These are phyloP conservation scores for Syritta pipiens DNA, from an alignment of 2,888 invertebrate genomes.

Conservation along the genomic window DNA sequence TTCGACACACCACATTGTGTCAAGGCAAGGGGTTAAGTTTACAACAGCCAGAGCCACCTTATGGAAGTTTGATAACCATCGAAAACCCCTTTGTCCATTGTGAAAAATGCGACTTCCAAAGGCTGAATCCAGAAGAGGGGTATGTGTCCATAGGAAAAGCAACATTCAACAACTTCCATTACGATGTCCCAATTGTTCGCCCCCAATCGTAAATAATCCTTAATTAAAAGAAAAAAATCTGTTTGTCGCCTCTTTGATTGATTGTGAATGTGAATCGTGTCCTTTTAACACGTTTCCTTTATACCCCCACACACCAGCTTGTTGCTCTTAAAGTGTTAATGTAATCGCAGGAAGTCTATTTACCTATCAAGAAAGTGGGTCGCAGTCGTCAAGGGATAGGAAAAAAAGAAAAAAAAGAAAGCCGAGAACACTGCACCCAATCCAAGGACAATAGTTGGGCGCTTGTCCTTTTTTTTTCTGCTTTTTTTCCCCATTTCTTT, in stretches of 20 bases:
- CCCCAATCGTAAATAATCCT: too few relatives aligned
- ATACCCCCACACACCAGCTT: not conserved
- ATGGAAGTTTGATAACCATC: too few relatives aligned
- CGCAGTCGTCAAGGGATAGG: constrained; percentile 24
- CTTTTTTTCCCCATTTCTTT: not conserved
- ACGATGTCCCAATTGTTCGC: too few relatives aligned
- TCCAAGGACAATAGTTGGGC: constrained; percentile 46
- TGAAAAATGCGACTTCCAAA: too few relatives aligned
- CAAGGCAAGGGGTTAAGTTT: too few relatives aligned
- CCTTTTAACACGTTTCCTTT: not conserved
- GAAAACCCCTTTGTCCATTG: too few relatives aligned
- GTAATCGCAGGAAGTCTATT: constrained; percentile 44
- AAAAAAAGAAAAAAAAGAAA: not conserved
- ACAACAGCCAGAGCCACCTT: too few relatives aligned
- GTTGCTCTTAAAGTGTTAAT: constrained; percentile 25
- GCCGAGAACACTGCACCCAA: constrained; percentile 31
- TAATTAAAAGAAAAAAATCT: too few relatives aligned
- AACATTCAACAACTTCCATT: too few relatives aligned
- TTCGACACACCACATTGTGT: too few relatives aligned
- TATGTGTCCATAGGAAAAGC: too few relatives aligned
- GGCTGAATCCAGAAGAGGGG: too few relatives aligned
- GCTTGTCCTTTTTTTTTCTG: constrained; percentile 16
- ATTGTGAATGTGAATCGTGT: constrained; percentile 2
- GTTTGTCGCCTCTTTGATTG: constrained; percentile 6
- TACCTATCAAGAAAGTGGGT: constrained; percentile 43